These are phyloP conservation scores for Sigmodon hispidus DNA, from an alignment of 2,113 vertebrate genomes.

Conservation along the genomic window DNA sequence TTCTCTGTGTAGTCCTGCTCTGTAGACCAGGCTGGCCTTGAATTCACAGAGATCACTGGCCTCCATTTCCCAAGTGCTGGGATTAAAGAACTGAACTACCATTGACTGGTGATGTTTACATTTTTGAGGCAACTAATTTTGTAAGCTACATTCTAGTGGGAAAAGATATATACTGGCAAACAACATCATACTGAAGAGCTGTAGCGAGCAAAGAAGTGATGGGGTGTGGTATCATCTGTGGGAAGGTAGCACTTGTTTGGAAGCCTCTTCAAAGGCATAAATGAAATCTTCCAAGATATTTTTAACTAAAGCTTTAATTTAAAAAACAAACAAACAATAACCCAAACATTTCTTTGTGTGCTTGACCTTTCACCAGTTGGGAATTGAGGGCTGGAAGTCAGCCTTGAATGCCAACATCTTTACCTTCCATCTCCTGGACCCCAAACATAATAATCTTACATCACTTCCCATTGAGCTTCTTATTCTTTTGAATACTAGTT, in stretches of 20 bases:
- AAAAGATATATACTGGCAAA: constrained; percentile 35
- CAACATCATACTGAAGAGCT: background rate
- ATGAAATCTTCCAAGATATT: background rate
- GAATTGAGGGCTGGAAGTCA: background rate
- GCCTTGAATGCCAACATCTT: background rate
- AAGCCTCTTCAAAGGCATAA: background rate
- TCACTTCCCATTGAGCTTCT: constrained; percentile 10
- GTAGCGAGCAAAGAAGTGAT: background rate
- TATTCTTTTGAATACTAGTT: constrained; percentile 46
- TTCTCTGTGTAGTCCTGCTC: no score
- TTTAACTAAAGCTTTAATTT: constrained; percentile 22
- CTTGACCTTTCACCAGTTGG: background rate
- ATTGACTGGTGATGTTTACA: background rate
- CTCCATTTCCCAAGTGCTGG: background rate
- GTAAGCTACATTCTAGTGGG: background rate
- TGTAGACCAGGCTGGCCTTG: background rate
- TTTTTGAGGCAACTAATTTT: background rate
- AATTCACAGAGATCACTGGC: background rate
- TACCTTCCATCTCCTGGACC: background rate
- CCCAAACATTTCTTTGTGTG: background rate
- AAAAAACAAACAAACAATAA: background rate
- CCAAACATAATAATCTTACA: background rate
- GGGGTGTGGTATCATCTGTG: background rate
- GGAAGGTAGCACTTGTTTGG: background rate
- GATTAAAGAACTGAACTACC: background rate